Conservation (phyloP, 1,140 invertebrate species). For the Lethrus apterus region DNA sequence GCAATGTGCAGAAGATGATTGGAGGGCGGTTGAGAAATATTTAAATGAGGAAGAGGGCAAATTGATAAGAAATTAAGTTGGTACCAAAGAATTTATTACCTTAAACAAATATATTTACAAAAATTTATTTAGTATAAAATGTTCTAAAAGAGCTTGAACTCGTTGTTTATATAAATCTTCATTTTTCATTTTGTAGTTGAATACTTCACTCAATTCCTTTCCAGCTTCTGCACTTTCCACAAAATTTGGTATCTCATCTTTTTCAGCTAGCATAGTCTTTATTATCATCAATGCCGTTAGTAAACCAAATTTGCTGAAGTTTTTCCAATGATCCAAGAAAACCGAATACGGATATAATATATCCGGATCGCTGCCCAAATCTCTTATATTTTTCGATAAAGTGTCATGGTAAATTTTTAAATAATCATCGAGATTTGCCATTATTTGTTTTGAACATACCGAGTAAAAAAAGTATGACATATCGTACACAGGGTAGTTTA, state of each 20-base stretch:
- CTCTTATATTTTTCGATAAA: conserved; percentile 32
- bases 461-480: conserved; percentile 49
- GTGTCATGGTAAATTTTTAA: conserved; percentile 48
- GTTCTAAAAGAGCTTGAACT: no score
- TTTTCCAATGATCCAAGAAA: conserved; percentile 40
- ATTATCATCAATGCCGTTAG: conserved; percentile 37
- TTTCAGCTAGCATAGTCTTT: conserved; percentile 19
- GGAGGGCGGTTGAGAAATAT: no score
- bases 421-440: conserved; percentile 43
- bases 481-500: conserved; percentile 49
- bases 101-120: no score
- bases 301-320: conserved; percentile 37
- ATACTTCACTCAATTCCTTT: not conserved
- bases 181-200: not conserved
- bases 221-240: not conserved
- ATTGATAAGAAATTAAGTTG: no score
- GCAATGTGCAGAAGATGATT: no score
- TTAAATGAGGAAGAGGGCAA: no score
- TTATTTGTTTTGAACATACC: conserved; percentile 43
- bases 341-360: conserved; percentile 41
- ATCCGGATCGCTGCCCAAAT: conserved; percentile 38
- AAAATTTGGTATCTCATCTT: conserved; percentile 4
- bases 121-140: no score
- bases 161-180: not conserved
- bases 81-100: no score